Base-by-base conservation (phyloP, 1,140 invertebrate genomes). In the Drosophila simulans region DNA sequence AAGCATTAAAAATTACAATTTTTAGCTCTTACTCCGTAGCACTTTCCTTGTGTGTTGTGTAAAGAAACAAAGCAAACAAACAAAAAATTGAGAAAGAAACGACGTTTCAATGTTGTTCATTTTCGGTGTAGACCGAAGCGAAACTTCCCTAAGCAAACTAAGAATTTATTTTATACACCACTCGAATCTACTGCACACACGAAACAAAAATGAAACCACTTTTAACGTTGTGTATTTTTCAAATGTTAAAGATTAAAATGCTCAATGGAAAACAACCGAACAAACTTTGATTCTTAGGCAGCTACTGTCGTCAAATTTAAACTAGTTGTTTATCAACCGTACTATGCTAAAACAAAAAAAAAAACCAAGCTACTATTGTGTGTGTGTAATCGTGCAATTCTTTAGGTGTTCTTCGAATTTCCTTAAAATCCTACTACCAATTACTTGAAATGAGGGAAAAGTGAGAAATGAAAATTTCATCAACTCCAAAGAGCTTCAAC, bases 1-100 rank as follows among this genome's bases (percentile, higher is more conserved):
- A 90, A 90, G 80, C 73, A 89, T 88, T 79, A 82, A 71, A 76
- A 78, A 78, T 82, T 77, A 81, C 35, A 62, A 79, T 79, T 86
- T 88, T 86, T 86, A 86, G 82, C 80, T 83, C 79, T 79, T 83
- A 86, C 79, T 88, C 51, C 72, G 79, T 86, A 86, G 82, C 83
- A 82, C 83, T 82, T 78, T 86, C 79, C 77, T 79, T 86, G 82
- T 86, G 82, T 86, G 82, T 86, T 86, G 83, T 86, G 82, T 81
- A 86, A 86, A 74, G 31, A 74, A 77, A 65, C 34, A 69, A 42
- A 56, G 15, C 12, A 31, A 64, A 65, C 54, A 22, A 11, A 70
- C 52, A 69, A 77, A 59, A 39, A 39, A 39, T 39, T 13, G 37
- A 13, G 3, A 68, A 69, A 63, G 20, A 63, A 66, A 66, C 83